A percentile compares a stretch with the other conserved stretches of the same genome.
Conservation (phyloP, 2,888 invertebrate genomes). For the Chrysolina oricalcia region DNA sequence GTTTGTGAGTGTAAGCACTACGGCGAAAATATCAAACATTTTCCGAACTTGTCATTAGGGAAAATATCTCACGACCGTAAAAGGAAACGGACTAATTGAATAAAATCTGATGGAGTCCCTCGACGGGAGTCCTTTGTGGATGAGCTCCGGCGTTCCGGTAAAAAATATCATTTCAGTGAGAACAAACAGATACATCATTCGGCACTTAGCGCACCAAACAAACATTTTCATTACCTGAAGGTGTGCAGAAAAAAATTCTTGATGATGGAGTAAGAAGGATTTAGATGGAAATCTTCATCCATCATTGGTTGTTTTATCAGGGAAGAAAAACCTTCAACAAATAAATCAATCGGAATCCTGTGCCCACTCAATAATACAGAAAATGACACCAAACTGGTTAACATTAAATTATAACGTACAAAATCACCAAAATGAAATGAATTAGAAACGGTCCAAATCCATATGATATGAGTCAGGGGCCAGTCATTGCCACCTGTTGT, state of each 20-base stretch:
- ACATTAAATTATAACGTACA: too few species aligned
- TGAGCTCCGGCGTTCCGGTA: conserved; percentile 12
- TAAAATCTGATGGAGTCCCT: conserved; percentile 11
- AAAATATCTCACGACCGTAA: not conserved
- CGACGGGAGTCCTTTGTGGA: conserved; percentile 5
- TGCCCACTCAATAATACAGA: too few species aligned
- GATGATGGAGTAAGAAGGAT: not conserved
- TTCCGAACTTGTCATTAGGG: not conserved
- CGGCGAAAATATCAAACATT: not conserved
- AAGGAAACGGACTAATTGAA: conserved; percentile 18
- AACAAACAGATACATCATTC: conserved; percentile 50
- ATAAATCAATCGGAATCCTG: too few species aligned
- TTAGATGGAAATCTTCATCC: not conserved
- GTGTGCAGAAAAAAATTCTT: not conserved
- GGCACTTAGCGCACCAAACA: conserved; percentile 58
- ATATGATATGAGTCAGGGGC: too few species aligned
- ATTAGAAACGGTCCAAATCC: too few species aligned
- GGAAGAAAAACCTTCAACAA: not conserved
- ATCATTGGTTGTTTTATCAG: not conserved
- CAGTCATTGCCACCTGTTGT: too few species aligned
- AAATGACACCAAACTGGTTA: too few species aligned
- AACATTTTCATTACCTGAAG: conserved; percentile 35
- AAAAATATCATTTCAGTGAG: conserved; percentile 42
- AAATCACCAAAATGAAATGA: too few species aligned
- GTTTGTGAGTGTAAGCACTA: not conserved